Evolutionary conservation across 1,140 invertebrate species (phyloP).

Genomic region (Ptiloglossa arizonensis): DNA sequence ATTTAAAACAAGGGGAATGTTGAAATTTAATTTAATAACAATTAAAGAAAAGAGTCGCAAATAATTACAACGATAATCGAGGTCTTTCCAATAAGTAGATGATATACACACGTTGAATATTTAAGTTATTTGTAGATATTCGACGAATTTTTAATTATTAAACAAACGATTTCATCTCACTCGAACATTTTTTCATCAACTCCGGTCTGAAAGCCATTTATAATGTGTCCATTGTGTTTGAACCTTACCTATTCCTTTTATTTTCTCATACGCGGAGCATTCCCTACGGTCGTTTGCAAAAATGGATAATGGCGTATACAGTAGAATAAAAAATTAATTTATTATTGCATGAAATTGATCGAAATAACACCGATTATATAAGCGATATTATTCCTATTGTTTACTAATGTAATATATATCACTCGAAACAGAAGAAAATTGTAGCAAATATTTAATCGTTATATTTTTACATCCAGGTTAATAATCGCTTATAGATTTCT

Average conservation of each 20-base stretch:
- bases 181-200: conserved; percentile 7
- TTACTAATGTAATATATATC: no score
- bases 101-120: background rate
- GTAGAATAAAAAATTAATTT: background rate
- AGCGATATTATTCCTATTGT: no score
- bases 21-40: no score
- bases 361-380: no score
- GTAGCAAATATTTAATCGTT: no score
- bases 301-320: conserved; percentile 12
- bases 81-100: background rate
- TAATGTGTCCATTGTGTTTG: conserved; percentile 16
- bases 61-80: no score
- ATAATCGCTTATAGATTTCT: no score
- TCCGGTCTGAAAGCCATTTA: background rate
- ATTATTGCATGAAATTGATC: no score
- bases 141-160: background rate
- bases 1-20: no score
- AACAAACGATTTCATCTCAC: background rate
- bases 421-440: no score
- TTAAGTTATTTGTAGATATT: background rate
- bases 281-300: background rate
- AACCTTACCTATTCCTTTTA: conserved; percentile 7
- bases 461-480: no score
- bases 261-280: background rate
- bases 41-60: no score